phyloP scores from a whole-genome alignment of 2,113 vertebrate species.

The Hypocryptadius cinnamomeus region DNA sequence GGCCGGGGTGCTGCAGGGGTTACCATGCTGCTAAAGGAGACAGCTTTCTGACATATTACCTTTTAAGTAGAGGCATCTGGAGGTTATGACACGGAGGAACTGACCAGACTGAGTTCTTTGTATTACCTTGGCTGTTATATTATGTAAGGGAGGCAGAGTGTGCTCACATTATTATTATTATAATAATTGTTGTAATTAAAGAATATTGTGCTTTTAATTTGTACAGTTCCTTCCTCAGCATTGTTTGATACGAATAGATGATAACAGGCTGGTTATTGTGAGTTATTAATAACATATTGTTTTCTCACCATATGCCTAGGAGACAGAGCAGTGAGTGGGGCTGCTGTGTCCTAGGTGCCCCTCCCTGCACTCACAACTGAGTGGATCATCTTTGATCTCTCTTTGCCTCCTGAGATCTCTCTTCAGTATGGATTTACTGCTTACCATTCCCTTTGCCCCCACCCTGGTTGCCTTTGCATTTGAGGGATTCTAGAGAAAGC shows the following conservation, averaged over 20 bases:
- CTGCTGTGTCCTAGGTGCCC: neutral
- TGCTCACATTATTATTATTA: neutral
- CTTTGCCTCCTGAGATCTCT: neutral
- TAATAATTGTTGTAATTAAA: neutral
- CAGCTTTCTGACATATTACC: neutral
- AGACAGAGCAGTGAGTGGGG: neutral
- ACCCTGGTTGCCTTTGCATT: neutral
- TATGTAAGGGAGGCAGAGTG: neutral
- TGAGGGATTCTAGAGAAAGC: neutral
- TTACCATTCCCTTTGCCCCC: neutral
- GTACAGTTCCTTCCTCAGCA: neutral
- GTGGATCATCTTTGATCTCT: neutral
- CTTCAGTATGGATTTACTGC: neutral
- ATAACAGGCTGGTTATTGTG: slow-evolving; percentile 8
- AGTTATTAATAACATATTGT: slow-evolving; percentile 15
- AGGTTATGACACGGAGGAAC: neutral
- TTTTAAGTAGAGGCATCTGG: neutral
- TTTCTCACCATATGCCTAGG: neutral
- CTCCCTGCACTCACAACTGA: neutral
- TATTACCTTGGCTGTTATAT: neutral
- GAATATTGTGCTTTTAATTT: slow-evolving; percentile 41
- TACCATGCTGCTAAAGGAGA: neutral
- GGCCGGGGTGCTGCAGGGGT: neutral
- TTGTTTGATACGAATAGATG: neutral
- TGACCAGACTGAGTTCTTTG: neutral